Conservation (phyloP, 23 tunicate genomes). For the Phallusia fumigata region DNA sequence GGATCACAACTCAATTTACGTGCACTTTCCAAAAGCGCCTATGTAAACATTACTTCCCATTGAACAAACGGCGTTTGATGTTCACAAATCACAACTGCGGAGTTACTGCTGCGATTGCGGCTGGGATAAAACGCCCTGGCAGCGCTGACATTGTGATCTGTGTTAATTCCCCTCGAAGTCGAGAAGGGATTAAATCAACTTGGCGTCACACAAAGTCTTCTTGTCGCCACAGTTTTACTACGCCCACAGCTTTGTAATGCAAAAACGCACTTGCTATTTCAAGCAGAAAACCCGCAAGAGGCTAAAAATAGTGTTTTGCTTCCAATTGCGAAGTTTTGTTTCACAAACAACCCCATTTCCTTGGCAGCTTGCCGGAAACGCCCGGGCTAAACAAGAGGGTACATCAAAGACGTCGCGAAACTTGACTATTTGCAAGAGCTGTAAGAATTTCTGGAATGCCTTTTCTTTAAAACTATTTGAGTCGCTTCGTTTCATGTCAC, state of each 20-base stretch:
- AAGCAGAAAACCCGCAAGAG: neutral
- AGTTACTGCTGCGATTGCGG: neutral
- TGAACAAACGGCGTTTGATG: slow-evolving; percentile 13
- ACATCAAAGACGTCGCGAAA: neutral
- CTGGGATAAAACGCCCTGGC: neutral
- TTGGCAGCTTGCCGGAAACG: neutral
- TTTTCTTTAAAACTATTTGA: neutral
- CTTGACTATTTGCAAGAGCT: slow-evolving; percentile 5
- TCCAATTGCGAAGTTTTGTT: neutral
- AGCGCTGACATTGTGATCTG: neutral
- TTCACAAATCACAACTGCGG: neutral
- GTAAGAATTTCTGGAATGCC: neutral
- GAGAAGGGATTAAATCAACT: neutral
- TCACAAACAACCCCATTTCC: neutral
- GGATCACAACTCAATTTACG: neutral
- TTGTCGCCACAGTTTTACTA: neutral
- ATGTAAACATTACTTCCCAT: slow-evolving; percentile 8
- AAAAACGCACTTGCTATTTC: too few species aligned
- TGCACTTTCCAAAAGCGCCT: neutral
- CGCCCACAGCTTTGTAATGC: neutral
- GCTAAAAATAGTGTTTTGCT: neutral
- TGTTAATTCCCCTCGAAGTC: neutral
- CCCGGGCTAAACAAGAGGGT: neutral
- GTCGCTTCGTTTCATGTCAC: neutral
- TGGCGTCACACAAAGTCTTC: neutral